Evolutionary conservation across 2,888 invertebrate genomes (phyloP).

Genomic region (Oeneis ivallda): DNA sequence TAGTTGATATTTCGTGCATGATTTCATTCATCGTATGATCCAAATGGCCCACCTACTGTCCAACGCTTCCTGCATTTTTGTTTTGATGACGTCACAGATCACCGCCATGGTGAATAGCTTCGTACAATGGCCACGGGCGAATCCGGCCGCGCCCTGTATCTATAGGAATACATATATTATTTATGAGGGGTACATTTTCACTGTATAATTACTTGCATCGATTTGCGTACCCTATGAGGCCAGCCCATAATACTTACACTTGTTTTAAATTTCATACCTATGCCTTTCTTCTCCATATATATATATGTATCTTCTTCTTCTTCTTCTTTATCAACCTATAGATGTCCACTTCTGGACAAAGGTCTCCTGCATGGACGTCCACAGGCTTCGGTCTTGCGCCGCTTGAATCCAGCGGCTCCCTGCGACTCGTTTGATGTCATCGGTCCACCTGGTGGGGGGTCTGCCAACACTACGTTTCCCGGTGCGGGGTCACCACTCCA

Average conservation of each 20-base stretch:
- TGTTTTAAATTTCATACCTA: conserved; percentile 47
- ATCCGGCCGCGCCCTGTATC: conserved; percentile 73
- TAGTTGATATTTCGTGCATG: conserved; percentile 13
- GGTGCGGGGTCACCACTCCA: too few species aligned
- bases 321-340: too few species aligned
- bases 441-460: too few species aligned
- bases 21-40: conserved; percentile 14
- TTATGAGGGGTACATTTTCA: conserved; percentile 75
- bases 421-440: too few species aligned
- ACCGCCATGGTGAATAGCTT: conserved; percentile 53
- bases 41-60: conserved; percentile 24
- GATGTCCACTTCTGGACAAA: too few species aligned
- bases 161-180: conserved; percentile 75
- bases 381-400: too few species aligned
- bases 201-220: conserved; percentile 78
- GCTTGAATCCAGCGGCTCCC: too few species aligned
- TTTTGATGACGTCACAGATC: conserved; percentile 52
- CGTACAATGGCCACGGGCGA: conserved; percentile 71
- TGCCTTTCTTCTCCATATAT: too few species aligned
- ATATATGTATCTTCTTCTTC: too few species aligned
- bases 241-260: too few species aligned
- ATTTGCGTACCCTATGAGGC: conserved; percentile 57
- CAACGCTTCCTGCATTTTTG: conserved; percentile 31
- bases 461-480: too few species aligned
- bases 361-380: too few species aligned